A percentile compares a stretch with the other conserved stretches of the same genome.
These are phyloP conservation scores for Glandiceps talaboti DNA, from an alignment of 53 echinoderm and acorn worm species.

Conservation along the genomic window DNA sequence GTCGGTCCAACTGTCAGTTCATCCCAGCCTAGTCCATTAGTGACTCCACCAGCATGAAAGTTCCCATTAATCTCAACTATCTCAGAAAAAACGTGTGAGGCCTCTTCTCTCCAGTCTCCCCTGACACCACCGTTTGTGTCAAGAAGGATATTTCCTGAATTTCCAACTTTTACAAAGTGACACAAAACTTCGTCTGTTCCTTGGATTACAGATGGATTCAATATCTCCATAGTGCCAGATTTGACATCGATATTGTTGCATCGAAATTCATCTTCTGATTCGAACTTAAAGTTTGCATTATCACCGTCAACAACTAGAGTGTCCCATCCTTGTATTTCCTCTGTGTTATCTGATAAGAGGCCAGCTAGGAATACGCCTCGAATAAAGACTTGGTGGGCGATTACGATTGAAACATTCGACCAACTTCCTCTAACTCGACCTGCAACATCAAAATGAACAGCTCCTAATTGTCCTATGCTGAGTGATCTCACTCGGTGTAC, in stretches of 20 bases:
- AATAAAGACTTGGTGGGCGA: neutral
- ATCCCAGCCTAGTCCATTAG: slow-evolving; percentile 31
- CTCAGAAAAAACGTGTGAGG: slow-evolving; percentile 33
- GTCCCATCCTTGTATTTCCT: slow-evolving; percentile 21
- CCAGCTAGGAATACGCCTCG: neutral
- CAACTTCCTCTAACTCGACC: neutral
- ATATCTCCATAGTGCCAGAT: slow-evolving; percentile 24
- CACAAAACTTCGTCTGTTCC: slow-evolving; percentile 18
- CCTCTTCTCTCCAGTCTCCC: slow-evolving; percentile 12
- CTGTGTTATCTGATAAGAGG: neutral
- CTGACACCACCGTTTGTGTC: slow-evolving; percentile 25
- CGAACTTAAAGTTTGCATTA: slow-evolving; percentile 29
- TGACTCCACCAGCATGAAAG: slow-evolving; percentile 38
- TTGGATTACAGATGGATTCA: slow-evolving; percentile 27
- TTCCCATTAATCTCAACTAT: slow-evolving; percentile 32
- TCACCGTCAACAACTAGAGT: slow-evolving; percentile 20
- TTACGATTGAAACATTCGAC: neutral
- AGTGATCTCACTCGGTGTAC: neutral
- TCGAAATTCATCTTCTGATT: slow-evolving; percentile 33
- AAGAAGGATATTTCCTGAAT: slow-evolving; percentile 22
- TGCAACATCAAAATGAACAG: neutral
- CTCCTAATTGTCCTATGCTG: neutral
- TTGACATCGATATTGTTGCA: slow-evolving; percentile 29
- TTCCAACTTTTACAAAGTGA: slow-evolving; percentile 13
- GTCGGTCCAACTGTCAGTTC: slow-evolving; percentile 21